Percentiles rank a stretch among this genome's conserved stretches.
These are phyloP conservation scores for Palaemon carinicauda DNA, from an alignment of 1,140 invertebrate genomes.

Conservation along the genomic window DNA sequence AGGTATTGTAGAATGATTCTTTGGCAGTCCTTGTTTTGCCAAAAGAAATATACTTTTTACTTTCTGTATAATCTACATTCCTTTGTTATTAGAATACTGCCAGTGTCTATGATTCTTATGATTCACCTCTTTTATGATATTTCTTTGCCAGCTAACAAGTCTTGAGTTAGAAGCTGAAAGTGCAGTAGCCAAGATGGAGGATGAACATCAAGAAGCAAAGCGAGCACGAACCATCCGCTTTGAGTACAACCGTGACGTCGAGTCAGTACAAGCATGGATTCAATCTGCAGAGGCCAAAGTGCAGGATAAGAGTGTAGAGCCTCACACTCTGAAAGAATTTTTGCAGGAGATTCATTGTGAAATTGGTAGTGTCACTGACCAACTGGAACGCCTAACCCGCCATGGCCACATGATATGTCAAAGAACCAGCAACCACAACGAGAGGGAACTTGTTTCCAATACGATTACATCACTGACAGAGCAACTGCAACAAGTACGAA, in stretches of 20 bases:
- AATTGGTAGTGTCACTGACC: constrained; percentile 76
- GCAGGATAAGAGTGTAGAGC: constrained; percentile 80
- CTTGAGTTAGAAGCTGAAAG: constrained; percentile 77
- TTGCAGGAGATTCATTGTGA: constrained; percentile 80
- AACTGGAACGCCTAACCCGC: constrained; percentile 78
- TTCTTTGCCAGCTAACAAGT: constrained; percentile 62
- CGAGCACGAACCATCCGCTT: constrained; percentile 80
- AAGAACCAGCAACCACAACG: constrained; percentile 78
- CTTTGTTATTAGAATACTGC: background rate
- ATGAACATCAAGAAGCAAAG: constrained; percentile 85
- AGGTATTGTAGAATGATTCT: constrained; percentile 3
- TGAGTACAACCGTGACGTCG: constrained; percentile 81
- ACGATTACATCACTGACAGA: constrained; percentile 80
- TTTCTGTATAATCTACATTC: background rate
- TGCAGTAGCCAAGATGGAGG: constrained; percentile 80
- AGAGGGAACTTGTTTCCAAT: constrained; percentile 78
- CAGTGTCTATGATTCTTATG: background rate
- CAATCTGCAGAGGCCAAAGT: constrained; percentile 82
- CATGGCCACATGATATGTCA: constrained; percentile 82
- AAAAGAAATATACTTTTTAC: background rate
- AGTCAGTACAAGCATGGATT: constrained; percentile 83
- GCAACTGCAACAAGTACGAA: constrained; percentile 76
- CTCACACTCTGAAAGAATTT: constrained; percentile 78
- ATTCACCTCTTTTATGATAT: background rate
- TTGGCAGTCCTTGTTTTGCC: background rate